Conservation (phyloP, 2,113 vertebrate genomes). For the Microtus richardsoni region DNA sequence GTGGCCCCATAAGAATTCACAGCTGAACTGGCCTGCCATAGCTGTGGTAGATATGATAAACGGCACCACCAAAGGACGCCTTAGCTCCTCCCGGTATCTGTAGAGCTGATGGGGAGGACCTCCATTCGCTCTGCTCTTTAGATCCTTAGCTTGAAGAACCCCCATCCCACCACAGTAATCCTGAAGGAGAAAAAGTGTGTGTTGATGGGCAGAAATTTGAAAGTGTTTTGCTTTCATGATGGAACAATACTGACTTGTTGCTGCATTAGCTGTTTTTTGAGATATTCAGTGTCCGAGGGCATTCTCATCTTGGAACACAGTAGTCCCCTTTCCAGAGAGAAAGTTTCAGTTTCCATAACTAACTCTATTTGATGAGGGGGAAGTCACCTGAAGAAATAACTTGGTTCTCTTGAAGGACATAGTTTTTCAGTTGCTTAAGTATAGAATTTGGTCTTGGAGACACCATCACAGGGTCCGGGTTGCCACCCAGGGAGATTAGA, state of each 20-base stretch:
- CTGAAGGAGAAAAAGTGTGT: neutral
- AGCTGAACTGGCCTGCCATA: neutral
- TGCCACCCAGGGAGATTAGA: neutral
- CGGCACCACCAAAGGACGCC: neutral
- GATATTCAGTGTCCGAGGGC: neutral
- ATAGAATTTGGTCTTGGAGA: neutral
- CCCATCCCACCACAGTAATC: neutral
- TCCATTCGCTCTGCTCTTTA: neutral
- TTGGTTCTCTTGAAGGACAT: neutral
- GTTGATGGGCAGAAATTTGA: constrained; percentile 21
- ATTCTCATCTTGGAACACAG: neutral
- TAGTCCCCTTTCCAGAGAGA: neutral
- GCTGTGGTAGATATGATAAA: neutral
- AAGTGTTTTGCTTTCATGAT: neutral
- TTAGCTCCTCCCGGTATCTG: constrained; percentile 21
- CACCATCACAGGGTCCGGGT: neutral
- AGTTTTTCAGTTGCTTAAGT: neutral
- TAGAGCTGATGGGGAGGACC: neutral
- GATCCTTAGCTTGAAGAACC: neutral
- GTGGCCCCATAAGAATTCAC: constrained; percentile 55
- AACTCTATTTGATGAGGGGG: neutral
- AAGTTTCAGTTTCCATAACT: neutral
- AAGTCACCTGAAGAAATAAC: neutral
- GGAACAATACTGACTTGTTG: neutral
- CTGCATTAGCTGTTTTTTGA: neutral